phyloP scores from a whole-genome alignment of 1,140 invertebrate genomes.

The Macrostomum lignano region DNA sequence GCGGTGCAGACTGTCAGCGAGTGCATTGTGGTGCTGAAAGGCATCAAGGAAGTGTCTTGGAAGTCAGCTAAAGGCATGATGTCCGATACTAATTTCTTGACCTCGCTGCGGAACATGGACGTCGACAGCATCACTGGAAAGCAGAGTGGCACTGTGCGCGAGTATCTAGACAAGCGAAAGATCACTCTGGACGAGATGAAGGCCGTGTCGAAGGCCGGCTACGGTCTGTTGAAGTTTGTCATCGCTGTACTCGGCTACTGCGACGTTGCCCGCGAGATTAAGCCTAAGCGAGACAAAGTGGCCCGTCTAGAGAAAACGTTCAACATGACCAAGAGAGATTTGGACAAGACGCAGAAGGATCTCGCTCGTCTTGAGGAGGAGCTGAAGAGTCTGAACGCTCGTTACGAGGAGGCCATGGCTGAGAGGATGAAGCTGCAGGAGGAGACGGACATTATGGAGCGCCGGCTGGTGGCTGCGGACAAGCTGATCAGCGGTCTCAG shows the following conservation, averaged over 20 bases:
- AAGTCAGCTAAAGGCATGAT: constrained; percentile 61
- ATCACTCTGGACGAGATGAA: constrained; percentile 24
- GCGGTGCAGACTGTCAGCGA: constrained; percentile 55
- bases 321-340: constrained; percentile 33
- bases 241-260: constrained; percentile 55
- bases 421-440: constrained; percentile 45
- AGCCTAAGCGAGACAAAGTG: constrained; percentile 55
- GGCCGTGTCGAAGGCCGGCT: constrained; percentile 38
- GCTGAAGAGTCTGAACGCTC: constrained; percentile 37
- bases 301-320: constrained; percentile 36
- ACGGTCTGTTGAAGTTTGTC: constrained; percentile 50
- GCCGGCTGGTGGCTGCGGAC: constrained; percentile 46
- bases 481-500: constrained; percentile 50
- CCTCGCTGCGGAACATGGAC: constrained; percentile 49
- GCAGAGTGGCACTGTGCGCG: constrained; percentile 51
- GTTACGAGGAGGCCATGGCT: constrained; percentile 43
- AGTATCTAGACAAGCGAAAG: constrained; percentile 38
- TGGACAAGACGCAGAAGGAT: constrained; percentile 47
- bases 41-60: constrained; percentile 54
- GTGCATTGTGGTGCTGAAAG: constrained; percentile 50
- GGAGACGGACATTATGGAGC: constrained; percentile 50
- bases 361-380: constrained; percentile 40
- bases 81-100: constrained; percentile 53
- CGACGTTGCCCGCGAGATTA: constrained; percentile 48
- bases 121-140: constrained; percentile 44